Evolutionary conservation across 2,113 vertebrate species (phyloP), one percentile per base, ranked within the genome.

Genomic region (Athene cunicularia): DNA sequence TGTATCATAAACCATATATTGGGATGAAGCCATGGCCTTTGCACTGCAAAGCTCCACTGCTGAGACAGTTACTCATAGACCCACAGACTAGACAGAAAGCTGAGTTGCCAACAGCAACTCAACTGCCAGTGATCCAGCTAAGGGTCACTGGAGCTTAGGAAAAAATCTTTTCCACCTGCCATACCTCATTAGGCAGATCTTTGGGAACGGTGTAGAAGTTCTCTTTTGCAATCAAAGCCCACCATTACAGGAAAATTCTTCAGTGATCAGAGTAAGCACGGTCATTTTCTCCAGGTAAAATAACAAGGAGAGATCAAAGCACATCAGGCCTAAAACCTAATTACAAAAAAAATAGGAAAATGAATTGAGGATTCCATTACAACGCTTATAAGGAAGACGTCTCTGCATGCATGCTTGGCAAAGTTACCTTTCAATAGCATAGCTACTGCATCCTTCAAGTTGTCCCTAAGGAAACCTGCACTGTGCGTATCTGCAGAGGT

Each of bases 321-420:
- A 41, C 20, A 50, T 56, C n/a, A 70, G 19, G 3, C 24, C 19
- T 24, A 37, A 77, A 26, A 35, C 9, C 8, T 84, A 66, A 83
- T 86, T 66, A 26, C 3, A 9, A 21, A 47, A 62, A 41, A 60
- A 55, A 30, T 11, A 14, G 6, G 37, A 52, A 49, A 55, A 28
- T 0, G 0, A 88, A 56, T 15, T 43, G 4, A 0, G 4, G 3
- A 1, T 81, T 55, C 20, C 41, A 7, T 35, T n/a, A 4, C n/a
- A 63, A 12, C 27, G 19, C 14, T 32, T 27, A 5, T 80, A 59
- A 85, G 37, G 56, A 79, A 79, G 43, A 19, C 8, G 26, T 23
- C 39, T 64, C 49, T 80, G 20, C 37, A 22, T 43, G 27, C 6
- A 7, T 3, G 0, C 62, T 88, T 76, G 63, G 70, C 19, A 49